These are phyloP conservation scores for Synergus laeviventris DNA, from an alignment of 2,888 invertebrate genomes.

Conservation along the genomic window DNA sequence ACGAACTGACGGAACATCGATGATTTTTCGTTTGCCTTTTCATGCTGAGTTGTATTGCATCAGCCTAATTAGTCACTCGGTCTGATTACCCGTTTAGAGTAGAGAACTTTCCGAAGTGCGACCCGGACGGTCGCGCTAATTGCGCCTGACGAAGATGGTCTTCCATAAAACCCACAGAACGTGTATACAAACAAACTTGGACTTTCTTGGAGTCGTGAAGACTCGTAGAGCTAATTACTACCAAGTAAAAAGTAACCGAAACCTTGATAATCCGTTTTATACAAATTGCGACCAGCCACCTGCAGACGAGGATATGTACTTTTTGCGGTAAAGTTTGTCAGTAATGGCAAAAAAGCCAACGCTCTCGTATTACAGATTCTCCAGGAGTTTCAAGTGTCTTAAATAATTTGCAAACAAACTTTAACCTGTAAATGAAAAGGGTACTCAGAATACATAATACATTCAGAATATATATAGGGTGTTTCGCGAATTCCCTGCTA, in stretches of 20 bases:
- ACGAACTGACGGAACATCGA: neutral
- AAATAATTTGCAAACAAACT: too few species aligned
- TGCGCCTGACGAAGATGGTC: constrained; percentile 1
- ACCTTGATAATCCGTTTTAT: constrained; percentile 1
- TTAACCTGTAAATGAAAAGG: too few species aligned
- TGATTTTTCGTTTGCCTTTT: neutral
- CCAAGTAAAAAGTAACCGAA: neutral
- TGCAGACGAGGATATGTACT: neutral
- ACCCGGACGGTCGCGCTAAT: constrained; percentile 32
- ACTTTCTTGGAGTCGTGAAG: neutral
- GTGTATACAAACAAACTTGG: constrained; percentile 5
- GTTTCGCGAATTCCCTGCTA: too few species aligned
- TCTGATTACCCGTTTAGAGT: constrained; percentile 59
- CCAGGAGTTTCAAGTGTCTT: too few species aligned
- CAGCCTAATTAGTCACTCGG: constrained; percentile 64
- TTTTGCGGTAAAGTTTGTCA: too few species aligned
- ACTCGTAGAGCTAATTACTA: neutral
- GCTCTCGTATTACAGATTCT: too few species aligned
- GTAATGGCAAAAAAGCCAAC: too few species aligned
- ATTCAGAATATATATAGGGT: too few species aligned
- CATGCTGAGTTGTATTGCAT: constrained; percentile 52
- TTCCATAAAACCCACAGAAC: constrained; percentile 5
- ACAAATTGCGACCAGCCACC: neutral
- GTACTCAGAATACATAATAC: too few species aligned
- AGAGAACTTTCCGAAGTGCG: constrained; percentile 50